Conservation (phyloP, 1,140 invertebrate species). For the Ceratosolen fusciceps region DNA sequence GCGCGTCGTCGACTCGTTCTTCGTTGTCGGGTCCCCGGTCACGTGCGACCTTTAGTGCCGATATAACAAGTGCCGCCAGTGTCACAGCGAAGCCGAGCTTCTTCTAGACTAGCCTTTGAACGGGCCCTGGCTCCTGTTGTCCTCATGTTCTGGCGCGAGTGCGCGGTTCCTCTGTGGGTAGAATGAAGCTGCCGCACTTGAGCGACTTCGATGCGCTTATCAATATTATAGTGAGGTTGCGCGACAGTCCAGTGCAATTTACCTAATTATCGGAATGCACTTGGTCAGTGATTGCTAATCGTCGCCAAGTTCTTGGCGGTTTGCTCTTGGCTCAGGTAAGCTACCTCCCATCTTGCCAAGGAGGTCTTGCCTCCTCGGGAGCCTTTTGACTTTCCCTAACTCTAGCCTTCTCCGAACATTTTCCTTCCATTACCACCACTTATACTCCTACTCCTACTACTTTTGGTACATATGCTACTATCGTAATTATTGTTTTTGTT, state of each 20-base stretch:
- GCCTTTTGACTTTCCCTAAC: too few relatives aligned
- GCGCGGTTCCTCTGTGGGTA: not conserved
- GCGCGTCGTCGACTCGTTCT: not conserved
- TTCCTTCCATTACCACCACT: too few relatives aligned
- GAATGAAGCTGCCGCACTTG: not conserved
- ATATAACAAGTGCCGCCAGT: conserved; percentile 1
- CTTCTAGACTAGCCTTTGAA: not conserved
- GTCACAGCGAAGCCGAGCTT: too few relatives aligned
- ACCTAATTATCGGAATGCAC: not conserved
- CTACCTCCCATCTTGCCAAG: too few relatives aligned
- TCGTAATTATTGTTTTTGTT: too few relatives aligned
- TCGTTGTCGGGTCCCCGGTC: not conserved
- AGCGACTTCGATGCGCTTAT: conserved; percentile 40
- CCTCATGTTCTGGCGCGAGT: not conserved
- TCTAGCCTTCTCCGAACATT: too few relatives aligned
- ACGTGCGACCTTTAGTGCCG: not conserved
- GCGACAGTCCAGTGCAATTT: not conserved
- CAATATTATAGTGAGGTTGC: conserved; percentile 11
- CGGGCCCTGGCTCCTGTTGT: not conserved
- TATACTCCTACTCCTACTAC: too few relatives aligned
- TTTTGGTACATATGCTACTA: too few relatives aligned
- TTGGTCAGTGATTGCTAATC: not conserved
- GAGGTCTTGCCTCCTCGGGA: too few relatives aligned
- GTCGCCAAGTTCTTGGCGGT: not conserved
- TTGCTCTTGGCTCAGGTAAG: not conserved